These are phyloP conservation scores for Glyptemys insculpta DNA, from an alignment of 2,797 vertebrate species.

Conservation along the genomic window DNA sequence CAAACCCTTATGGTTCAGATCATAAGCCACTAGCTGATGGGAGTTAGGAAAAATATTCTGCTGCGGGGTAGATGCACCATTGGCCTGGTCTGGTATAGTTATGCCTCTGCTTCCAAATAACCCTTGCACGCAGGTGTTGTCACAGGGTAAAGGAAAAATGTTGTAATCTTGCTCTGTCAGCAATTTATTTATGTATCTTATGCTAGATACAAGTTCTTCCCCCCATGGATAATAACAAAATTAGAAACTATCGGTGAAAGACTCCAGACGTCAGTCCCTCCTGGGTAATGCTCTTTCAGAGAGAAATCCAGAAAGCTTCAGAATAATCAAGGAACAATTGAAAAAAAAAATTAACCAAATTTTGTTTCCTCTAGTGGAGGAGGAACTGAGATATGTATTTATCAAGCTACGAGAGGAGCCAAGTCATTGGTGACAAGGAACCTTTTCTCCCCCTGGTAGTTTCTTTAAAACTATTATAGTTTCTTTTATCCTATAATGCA, in stretches of 20 bases:
- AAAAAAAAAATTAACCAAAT: not conserved
- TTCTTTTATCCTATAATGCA: conserved; percentile 16
- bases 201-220: not conserved
- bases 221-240: not conserved
- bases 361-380: not conserved
- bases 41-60: not conserved
- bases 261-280: not conserved
- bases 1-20: not conserved
- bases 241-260: not conserved
- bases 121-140: accelerated
- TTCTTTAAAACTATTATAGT: conserved; percentile 30
- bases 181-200: not conserved
- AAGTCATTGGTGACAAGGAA: conserved; percentile 19
- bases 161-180: not conserved
- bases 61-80: not conserved
- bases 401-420: not conserved
- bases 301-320: not conserved
- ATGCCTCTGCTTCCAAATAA: not conserved
- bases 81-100: not conserved
- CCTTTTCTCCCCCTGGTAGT: conserved; percentile 29
- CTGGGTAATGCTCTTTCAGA: not conserved
- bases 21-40: not conserved
- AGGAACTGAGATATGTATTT: not conserved
- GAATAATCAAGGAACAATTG: not conserved
- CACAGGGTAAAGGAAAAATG: not conserved